phyloP scores from a whole-genome alignment of 2,888 invertebrate species.

The Cremastinae sp. region DNA sequence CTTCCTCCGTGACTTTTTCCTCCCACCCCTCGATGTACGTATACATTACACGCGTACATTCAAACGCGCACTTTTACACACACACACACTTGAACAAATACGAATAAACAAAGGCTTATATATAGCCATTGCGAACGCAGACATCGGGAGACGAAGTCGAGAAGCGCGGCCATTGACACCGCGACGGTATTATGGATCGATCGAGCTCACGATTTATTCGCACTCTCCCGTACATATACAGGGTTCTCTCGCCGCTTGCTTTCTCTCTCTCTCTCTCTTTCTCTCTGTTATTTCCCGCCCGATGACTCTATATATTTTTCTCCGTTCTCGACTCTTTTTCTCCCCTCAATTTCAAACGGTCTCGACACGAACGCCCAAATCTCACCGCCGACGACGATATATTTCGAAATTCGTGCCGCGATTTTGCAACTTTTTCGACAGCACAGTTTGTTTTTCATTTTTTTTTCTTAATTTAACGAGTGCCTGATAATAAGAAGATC shows the following conservation, averaged over 20 bases:
- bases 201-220: conserved; percentile 70
- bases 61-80: too few species aligned
- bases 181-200: conserved; percentile 64
- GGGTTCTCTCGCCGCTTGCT: conserved; percentile 8
- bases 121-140: background rate
- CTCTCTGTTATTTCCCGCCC: background rate
- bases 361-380: too few species aligned
- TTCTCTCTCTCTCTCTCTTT: conserved; percentile 29
- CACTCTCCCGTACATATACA: conserved; percentile 44
- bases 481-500: too few species aligned
- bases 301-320: too few species aligned
- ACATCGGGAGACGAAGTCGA: conserved; percentile 18
- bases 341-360: too few species aligned
- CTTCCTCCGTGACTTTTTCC: conserved; percentile 60
- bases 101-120: conserved; percentile 3
- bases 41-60: too few species aligned
- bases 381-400: too few species aligned
- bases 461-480: too few species aligned
- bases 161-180: conserved; percentile 69
- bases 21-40: conserved; percentile 43
- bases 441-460: too few species aligned
- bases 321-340: too few species aligned
- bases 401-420: too few species aligned
- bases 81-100: conserved; percentile 10
- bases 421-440: too few species aligned